Evolutionary conservation across 2,888 invertebrate species (phyloP).

Genomic region (Conistra vaccinii): DNA sequence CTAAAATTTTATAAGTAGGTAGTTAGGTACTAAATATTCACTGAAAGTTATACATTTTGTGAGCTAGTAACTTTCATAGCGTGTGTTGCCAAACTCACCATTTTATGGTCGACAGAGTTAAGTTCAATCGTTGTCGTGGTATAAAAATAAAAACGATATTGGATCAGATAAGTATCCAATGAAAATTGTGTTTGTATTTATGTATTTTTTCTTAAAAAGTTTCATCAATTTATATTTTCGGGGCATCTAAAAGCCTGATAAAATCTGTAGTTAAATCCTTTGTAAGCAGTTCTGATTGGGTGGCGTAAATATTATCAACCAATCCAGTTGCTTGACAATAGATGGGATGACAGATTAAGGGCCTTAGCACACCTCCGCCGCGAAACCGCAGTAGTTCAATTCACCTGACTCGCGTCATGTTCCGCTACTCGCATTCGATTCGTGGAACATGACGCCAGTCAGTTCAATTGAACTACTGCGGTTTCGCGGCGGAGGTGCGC

Average conservation of each 20-base stretch:
- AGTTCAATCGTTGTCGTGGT: conserved; percentile 4
- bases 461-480: no score
- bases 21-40: conserved; percentile 7
- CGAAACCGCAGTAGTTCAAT: no score
- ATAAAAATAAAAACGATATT: conserved; percentile 27
- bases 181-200: conserved; percentile 15
- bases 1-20: conserved; percentile 14
- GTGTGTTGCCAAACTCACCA: conserved; percentile 14
- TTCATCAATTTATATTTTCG: conserved; percentile 12
- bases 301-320: conserved; percentile 16
- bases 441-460: no score
- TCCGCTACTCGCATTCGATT: no score
- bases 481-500: no score
- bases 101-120: conserved; percentile 22
- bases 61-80: conserved; percentile 33
- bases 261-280: conserved; percentile 12
- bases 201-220: neutral
- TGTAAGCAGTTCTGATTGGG: conserved; percentile 23
- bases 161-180: conserved; percentile 9
- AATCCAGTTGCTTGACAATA: conserved; percentile 3
- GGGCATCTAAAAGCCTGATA: neutral
- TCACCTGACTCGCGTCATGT: no score
- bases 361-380: no score
- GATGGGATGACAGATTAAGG: neutral
- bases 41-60: conserved; percentile 35